phyloP scores from a whole-genome alignment of 2,797 vertebrate species.

The Glyptemys insculpta region DNA sequence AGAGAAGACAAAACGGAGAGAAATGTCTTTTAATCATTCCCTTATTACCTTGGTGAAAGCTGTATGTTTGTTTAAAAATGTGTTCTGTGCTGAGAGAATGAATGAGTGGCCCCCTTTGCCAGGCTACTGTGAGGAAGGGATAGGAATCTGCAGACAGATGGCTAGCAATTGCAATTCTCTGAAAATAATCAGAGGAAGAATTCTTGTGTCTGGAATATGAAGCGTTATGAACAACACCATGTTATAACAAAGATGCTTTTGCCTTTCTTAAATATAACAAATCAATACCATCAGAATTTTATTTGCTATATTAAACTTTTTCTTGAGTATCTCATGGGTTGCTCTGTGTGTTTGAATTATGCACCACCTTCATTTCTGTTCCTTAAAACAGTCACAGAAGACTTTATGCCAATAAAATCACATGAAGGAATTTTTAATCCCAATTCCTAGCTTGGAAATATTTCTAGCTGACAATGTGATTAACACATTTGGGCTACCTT shows the following conservation, averaged over 20 bases:
- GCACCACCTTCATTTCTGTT: not conserved
- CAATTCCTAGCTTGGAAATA: not conserved
- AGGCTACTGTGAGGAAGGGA: not conserved
- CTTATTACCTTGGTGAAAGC: not conserved
- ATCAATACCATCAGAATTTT: not conserved
- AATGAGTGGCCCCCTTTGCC: not conserved
- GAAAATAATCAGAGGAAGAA: not conserved
- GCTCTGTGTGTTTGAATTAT: not conserved
- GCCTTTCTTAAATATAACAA: not conserved
- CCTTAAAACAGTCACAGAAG: not conserved
- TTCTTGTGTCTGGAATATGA: not conserved
- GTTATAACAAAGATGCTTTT: not conserved
- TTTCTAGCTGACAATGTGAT: not conserved
- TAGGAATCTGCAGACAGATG: not conserved
- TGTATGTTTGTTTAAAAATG: not conserved
- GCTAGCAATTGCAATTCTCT: not conserved
- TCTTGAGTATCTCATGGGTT: not conserved
- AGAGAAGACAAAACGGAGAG: not conserved
- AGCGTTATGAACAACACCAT: not conserved
- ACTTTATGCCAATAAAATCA: not conserved
- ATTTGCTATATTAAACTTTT: not conserved
- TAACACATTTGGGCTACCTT: not conserved
- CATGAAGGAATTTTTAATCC: not conserved
- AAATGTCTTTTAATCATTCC: not conserved
- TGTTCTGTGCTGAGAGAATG: not conserved